Evolutionary conservation across 1,140 invertebrate species (phyloP).

Genomic region (Eumeta japonica): DNA sequence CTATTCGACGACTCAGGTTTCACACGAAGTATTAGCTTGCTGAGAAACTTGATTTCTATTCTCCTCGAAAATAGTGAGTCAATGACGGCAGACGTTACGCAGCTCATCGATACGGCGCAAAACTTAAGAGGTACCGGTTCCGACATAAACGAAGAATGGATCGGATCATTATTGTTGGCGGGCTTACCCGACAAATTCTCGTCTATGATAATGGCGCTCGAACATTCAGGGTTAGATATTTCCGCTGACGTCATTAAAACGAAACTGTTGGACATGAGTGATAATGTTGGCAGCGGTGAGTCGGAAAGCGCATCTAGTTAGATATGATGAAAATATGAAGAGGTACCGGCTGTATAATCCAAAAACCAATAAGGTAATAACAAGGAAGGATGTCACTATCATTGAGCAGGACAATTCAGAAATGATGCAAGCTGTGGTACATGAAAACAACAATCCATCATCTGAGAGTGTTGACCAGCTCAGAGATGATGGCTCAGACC

Average conservation of each 20-base stretch:
- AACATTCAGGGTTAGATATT: slow-evolving; percentile 11
- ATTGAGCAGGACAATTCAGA: no score
- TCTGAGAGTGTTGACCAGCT: no score
- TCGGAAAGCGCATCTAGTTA: slow-evolving; percentile 19
- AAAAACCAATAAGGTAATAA: slow-evolving; percentile 16
- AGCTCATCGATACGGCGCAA: no score
- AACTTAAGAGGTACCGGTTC: no score
- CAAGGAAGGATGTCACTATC: slow-evolving; percentile 21
- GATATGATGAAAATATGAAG: slow-evolving; percentile 25
- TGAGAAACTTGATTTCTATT: slow-evolving; percentile 11
- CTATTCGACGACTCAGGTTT: slow-evolving; percentile 11
- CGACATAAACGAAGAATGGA: no score
- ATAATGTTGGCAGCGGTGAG: slow-evolving; percentile 9
- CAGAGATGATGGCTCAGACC: no score
- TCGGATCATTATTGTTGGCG: no score
- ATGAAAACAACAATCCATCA: no score
- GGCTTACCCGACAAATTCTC: slow-evolving; percentile 9
- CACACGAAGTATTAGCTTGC: slow-evolving; percentile 11
- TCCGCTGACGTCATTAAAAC: slow-evolving; percentile 10
- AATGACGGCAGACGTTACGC: background rate
- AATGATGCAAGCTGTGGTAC: no score
- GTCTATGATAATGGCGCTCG: no score
- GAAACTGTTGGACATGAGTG: slow-evolving; percentile 10
- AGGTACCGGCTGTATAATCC: slow-evolving; percentile 41
- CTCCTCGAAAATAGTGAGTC: slow-evolving; percentile 10